Percentiles rank a stretch among this genome's conserved stretches.
Conservation (phyloP, 1,140 invertebrate genomes). For the Macrobrachium rosenbergii region DNA sequence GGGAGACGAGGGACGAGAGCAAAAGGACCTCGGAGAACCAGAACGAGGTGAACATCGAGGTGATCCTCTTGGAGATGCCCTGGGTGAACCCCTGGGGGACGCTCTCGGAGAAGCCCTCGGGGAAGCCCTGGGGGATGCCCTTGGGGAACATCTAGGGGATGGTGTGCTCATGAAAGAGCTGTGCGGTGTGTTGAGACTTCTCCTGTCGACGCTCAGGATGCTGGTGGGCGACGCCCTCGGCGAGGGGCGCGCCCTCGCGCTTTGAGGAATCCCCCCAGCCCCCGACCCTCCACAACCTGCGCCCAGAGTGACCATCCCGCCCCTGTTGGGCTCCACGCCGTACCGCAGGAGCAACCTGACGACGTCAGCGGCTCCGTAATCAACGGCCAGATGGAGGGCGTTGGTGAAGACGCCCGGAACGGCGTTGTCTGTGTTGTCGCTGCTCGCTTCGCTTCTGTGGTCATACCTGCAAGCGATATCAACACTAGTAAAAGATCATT, state of each 20-base stretch:
- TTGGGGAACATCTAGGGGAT: constrained; percentile 35
- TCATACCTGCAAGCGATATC: constrained; percentile 67
- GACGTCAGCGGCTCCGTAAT: constrained; percentile 74
- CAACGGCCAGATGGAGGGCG: constrained; percentile 75
- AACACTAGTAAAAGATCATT: too few species aligned
- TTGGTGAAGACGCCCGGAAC: constrained; percentile 73
- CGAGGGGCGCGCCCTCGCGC: constrained; percentile 52
- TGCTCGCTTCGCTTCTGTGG: constrained; percentile 67
- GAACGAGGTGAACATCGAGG: constrained; percentile 66
- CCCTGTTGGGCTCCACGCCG: constrained; percentile 75
- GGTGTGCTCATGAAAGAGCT: constrained; percentile 46
- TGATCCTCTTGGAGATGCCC: constrained; percentile 66
- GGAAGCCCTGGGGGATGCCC: constrained; percentile 30
- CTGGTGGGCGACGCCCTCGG: constrained; percentile 62
- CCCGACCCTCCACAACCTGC: neutral
- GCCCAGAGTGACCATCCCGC: constrained; percentile 68
- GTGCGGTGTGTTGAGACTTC: constrained; percentile 46
- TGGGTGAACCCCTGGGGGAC: constrained; percentile 66
- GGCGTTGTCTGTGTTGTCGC: constrained; percentile 62
- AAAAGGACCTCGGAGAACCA: constrained; percentile 56
- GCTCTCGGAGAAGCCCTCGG: constrained; percentile 43
- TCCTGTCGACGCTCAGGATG: constrained; percentile 50
- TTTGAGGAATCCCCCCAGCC: neutral
- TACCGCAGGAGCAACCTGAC: constrained; percentile 74
- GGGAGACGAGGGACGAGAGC: constrained; percentile 56